A percentile compares a stretch with the other conserved stretches of the same genome.
These are phyloP conservation scores for Scrobipalpa atriplicella DNA, from an alignment of 2,888 invertebrate genomes.

Conservation along the genomic window DNA sequence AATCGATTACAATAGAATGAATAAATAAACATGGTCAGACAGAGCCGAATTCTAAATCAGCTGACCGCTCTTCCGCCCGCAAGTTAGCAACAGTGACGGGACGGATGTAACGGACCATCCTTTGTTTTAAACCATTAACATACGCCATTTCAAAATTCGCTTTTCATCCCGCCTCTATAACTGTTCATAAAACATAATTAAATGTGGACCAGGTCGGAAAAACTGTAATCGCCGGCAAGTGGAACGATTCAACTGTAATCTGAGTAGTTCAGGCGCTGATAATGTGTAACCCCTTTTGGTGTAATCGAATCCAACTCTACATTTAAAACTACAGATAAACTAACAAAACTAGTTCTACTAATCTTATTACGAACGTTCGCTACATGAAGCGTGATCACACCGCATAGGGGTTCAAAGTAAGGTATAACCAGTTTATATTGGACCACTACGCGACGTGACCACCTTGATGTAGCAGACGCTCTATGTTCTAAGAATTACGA, in stretches of 20 bases:
- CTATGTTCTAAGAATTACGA: neutral
- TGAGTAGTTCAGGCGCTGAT: conserved; percentile 13
- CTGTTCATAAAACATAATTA: conserved; percentile 26
- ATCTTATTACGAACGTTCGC: no score
- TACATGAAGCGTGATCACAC: no score
- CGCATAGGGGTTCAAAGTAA: no score
- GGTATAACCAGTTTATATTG: no score
- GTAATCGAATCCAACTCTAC: neutral
- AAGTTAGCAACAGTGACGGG: conserved; percentile 37
- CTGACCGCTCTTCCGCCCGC: conserved; percentile 38
- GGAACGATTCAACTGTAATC: conserved; percentile 1
- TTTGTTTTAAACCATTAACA: conserved; percentile 43
- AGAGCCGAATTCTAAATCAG: conserved; percentile 42
- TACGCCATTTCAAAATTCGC: conserved; percentile 25
- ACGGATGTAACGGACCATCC: conserved; percentile 49
- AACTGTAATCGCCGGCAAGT: conserved; percentile 16
- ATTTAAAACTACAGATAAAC: neutral
- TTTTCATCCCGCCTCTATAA: conserved; percentile 27
- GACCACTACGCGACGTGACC: no score
- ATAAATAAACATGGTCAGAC: conserved; percentile 11
- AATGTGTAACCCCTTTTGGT: neutral
- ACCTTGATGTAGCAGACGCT: no score
- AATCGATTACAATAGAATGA: neutral
- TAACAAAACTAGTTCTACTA: neutral
- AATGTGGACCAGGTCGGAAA: conserved; percentile 18